Percentiles rank a stretch among this genome's conserved stretches.
phyloP scores from a whole-genome alignment of 2,113 vertebrate species.

The Struthidea cinerea region DNA sequence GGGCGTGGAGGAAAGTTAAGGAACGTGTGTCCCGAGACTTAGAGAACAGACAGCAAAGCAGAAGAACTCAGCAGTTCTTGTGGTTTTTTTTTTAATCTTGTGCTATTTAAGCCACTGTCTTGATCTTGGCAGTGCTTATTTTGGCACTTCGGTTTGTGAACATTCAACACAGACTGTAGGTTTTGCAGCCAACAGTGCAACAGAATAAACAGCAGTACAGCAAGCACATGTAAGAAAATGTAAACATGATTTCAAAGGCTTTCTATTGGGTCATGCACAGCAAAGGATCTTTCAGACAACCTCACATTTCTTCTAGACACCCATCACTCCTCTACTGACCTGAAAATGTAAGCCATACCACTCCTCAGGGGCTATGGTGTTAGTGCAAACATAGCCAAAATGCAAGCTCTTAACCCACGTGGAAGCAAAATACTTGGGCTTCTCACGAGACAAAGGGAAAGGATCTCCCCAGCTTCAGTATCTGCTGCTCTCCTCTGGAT shows the following conservation, averaged over 20 bases:
- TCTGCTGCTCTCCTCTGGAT: not conserved
- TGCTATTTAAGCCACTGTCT: conserved; percentile 48
- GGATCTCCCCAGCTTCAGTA: not conserved
- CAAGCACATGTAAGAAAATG: not conserved
- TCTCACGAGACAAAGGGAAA: not conserved
- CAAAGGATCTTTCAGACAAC: not conserved
- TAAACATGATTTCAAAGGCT: not conserved
- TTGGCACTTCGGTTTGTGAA: conserved; percentile 29
- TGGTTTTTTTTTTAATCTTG: not conserved
- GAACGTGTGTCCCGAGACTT: not conserved
- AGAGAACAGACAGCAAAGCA: conserved; percentile 25
- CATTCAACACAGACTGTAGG: not conserved
- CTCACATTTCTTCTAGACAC: not conserved
- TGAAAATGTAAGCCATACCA: not conserved
- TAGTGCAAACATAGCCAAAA: not conserved
- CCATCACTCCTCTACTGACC: not conserved
- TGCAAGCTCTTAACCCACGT: not conserved
- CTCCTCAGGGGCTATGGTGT: not conserved
- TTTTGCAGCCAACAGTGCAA: not conserved
- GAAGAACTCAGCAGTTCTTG: not conserved
- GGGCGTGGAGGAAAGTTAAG: not conserved
- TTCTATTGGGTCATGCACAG: not conserved
- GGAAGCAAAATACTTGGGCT: not conserved
- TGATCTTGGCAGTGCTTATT: conserved; percentile 45
- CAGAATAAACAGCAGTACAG: not conserved